Conservation (phyloP, 2,797 vertebrate genomes). For the Enteromius radiatus region DNA sequence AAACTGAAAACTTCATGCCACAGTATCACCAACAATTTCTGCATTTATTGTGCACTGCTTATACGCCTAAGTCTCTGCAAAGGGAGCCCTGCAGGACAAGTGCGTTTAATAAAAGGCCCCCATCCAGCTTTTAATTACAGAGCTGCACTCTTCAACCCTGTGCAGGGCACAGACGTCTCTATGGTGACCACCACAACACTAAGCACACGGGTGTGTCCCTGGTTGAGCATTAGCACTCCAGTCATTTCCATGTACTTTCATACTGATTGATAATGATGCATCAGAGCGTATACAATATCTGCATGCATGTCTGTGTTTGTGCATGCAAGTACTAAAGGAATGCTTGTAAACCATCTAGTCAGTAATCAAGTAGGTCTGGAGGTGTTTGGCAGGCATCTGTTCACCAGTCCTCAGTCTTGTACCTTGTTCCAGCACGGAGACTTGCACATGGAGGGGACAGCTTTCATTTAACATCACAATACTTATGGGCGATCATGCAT, state of each 20-base stretch:
- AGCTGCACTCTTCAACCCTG: constrained; percentile 42
- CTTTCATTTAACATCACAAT: constrained; percentile 12
- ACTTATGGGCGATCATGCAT: constrained; percentile 20
- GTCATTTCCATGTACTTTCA: background rate
- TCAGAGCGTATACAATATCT: background rate
- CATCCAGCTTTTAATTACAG: constrained; percentile 49
- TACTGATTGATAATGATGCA: background rate
- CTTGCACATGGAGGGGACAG: background rate
- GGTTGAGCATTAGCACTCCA: background rate
- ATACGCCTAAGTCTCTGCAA: background rate
- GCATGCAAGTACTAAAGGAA: constrained; percentile 13
- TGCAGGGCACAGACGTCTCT: constrained; percentile 19
- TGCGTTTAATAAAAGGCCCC: constrained; percentile 40
- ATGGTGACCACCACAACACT: constrained; percentile 37
- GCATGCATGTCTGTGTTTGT: background rate
- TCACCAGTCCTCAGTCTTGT: constrained; percentile 8
- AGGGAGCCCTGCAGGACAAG: background rate
- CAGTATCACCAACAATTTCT: background rate
- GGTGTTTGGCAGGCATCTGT: constrained; percentile 39
- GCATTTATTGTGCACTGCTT: background rate
- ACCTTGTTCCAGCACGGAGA: constrained; percentile 10
- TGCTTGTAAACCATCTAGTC: constrained; percentile 26
- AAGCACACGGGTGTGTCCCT: background rate
- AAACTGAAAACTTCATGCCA: background rate
- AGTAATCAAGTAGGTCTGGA: constrained; percentile 26